Evolutionary conservation across 2,888 invertebrate species (phyloP).

Genomic region (Caenorhabditis drosophilae): DNA sequence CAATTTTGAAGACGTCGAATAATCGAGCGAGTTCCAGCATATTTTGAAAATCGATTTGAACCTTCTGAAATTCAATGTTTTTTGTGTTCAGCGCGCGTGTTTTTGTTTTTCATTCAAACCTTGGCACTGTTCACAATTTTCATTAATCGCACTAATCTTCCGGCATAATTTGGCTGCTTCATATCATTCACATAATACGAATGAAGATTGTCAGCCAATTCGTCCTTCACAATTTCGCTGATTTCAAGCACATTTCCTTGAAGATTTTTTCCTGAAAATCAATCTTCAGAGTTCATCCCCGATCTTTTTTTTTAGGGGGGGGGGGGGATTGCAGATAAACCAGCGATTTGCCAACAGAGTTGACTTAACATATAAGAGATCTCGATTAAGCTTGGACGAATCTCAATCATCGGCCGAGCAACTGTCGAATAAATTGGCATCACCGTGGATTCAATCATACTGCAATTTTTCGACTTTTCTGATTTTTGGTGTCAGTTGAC

Average conservation of each 20-base stretch:
- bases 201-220: slow-evolving; percentile 40
- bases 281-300: no score
- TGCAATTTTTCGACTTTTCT: no score
- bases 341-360: slow-evolving; percentile 28
- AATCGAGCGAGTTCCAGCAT: slow-evolving; percentile 30
- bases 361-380: slow-evolving; percentile 45
- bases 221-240: slow-evolving; percentile 27
- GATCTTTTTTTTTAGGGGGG: no score
- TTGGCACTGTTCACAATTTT: not conserved
- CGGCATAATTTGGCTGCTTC: slow-evolving; percentile 44
- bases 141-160: slow-evolving; percentile 47
- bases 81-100: no score
- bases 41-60: slow-evolving; percentile 28
- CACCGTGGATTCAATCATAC: slow-evolving; percentile 35
- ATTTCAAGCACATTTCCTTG: slow-evolving; percentile 24
- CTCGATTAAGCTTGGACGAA: slow-evolving; percentile 34
- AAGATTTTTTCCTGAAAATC: slow-evolving; percentile 32
- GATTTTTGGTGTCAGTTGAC: no score
- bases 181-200: slow-evolving; percentile 35
- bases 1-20: slow-evolving; percentile 37
- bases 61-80: slow-evolving; percentile 31
- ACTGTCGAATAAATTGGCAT: slow-evolving; percentile 31
- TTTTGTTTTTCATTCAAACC: no score
- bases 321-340: no score
- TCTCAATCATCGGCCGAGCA: slow-evolving; percentile 30